phyloP scores from a whole-genome alignment of 2,113 vertebrate species.

The Myodes glareolus region DNA sequence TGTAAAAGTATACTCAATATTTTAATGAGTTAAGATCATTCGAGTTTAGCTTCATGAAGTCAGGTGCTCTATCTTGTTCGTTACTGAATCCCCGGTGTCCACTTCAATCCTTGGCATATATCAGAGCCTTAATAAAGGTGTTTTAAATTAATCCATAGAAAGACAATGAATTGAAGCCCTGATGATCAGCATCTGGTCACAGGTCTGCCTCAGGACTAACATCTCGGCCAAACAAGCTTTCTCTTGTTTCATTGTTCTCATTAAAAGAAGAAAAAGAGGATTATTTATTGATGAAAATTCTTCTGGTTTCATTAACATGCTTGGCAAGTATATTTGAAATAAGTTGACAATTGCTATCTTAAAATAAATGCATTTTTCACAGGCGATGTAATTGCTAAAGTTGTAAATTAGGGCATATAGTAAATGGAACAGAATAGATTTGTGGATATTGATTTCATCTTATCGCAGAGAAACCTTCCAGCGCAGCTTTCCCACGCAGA shows the following conservation, averaged over 20 bases:
- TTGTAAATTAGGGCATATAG: background rate
- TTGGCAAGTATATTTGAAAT: background rate
- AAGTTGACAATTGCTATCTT: background rate
- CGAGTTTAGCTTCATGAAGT: conserved; percentile 33
- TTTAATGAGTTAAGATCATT: background rate
- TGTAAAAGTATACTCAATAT: background rate
- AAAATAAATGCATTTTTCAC: background rate
- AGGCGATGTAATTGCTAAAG: background rate
- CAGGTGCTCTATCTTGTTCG: background rate
- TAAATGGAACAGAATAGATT: background rate
- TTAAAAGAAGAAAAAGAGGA: background rate
- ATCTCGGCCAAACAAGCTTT: background rate
- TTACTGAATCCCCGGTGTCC: background rate
- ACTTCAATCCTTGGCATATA: background rate
- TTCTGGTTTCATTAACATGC: background rate
- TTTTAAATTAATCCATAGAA: conserved; percentile 35
- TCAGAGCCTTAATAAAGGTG: conserved; percentile 9
- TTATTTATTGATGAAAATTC: background rate
- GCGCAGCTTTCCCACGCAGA: background rate
- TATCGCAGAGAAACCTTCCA: background rate
- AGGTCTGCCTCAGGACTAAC: background rate
- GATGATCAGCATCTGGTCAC: background rate
- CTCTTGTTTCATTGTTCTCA: background rate
- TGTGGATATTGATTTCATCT: background rate
- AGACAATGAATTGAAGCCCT: background rate